Base-by-base conservation (phyloP, 2,113 vertebrate genomes). In the Hyperopisus bebe region DNA sequence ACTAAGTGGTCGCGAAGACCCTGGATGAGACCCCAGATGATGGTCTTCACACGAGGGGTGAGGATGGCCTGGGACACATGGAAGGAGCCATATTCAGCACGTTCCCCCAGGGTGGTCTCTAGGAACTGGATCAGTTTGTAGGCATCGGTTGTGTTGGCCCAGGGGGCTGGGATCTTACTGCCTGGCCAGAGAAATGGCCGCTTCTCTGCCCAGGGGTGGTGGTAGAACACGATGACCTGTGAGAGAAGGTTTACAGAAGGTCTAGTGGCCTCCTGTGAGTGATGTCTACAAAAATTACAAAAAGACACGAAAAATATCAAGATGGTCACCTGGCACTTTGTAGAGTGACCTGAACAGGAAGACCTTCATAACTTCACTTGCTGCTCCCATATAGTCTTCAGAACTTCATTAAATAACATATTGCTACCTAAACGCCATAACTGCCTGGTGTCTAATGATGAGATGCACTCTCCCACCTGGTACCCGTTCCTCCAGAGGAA, bases 11-110 rank as follows among this genome's bases (percentile, higher is more conserved):
- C 97, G 87, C 98, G 97, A 24, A 99, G 96, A 8, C 98, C 98
- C 90, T 95, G 96, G 21, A 98, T 91, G 24, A 99, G 94, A 17
- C 98, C 96, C 11, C 96, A 94, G 17, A 97, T 96, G 44, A 99
- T 97, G 0, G 98, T 99, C 93, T 96, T 97, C 88, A 95, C 95
- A 82, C 94, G 95, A 80, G 98, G 98, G 0, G 98, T 99, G 83
- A 99, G 97, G 92, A 99, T 98, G 2, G 98, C 98, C 92, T 99
- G 98, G 47, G 98, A 98, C n/a, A 99, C 98, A 0, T 99, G 98
- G 88, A 99, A 99, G 90, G 97, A 94, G 3, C 98, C 98, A 0
- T 93, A 93, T 1, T 96, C 96, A 87, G 95, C 92, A 50, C 98
- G 95, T 89, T 98, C 97, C 35, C 94, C 96, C n/a, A 98, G 94